Evolutionary conservation across 2,113 vertebrate species (phyloP).

Genomic region (Hypomesus transpacificus): DNA sequence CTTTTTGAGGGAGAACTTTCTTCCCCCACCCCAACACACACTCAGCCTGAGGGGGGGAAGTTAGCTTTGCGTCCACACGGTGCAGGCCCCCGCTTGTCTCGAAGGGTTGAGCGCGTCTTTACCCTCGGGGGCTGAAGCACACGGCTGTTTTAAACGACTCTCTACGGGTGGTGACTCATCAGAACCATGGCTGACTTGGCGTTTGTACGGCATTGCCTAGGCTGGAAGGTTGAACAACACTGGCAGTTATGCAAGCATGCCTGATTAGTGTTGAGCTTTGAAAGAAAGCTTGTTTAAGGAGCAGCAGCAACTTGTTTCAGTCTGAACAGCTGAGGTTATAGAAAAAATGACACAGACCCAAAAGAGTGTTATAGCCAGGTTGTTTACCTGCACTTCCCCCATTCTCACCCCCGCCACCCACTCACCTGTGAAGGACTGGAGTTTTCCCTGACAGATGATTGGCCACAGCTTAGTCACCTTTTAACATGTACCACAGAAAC

Average conservation of each 20-base stretch:
- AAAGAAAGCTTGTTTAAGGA: background rate
- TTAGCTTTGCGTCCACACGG: background rate
- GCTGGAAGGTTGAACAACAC: background rate
- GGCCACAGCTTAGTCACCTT: background rate
- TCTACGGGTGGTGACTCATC: slow-evolving; percentile 26
- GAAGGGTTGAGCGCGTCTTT: slow-evolving; percentile 35
- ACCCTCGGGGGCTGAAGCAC: slow-evolving; percentile 26
- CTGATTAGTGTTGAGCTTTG: background rate
- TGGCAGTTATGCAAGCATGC: background rate
- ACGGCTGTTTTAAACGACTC: slow-evolving; percentile 14
- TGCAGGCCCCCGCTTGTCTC: slow-evolving; percentile 45
- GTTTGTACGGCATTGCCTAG: background rate
- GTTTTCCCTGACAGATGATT: background rate
- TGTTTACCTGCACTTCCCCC: background rate
- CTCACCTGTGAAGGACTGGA: background rate
- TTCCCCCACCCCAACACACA: slow-evolving; percentile 8
- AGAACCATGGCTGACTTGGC: background rate
- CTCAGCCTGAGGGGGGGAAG: background rate
- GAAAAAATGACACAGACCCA: background rate
- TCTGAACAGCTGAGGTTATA: background rate
- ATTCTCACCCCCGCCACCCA: background rate
- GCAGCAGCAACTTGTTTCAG: background rate
- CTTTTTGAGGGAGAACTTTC: background rate
- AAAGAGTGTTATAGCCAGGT: background rate
- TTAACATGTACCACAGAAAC: background rate